Evolutionary conservation across 2,888 invertebrate species (phyloP).

Genomic region (Drosophila tanythrix): DNA sequence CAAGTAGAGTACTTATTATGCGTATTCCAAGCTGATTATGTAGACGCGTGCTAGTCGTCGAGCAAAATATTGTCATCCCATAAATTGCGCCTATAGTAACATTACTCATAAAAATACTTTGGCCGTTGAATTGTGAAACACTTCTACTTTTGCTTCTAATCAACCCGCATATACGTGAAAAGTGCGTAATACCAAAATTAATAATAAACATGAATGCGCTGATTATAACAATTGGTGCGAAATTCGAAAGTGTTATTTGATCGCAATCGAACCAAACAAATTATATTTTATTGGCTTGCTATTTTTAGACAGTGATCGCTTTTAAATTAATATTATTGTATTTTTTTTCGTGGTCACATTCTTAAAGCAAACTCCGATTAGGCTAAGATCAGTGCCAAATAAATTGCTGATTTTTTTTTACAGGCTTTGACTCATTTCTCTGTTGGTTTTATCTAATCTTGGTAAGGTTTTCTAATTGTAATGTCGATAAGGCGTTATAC

Average conservation of each 20-base stretch:
- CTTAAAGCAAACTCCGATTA: background rate
- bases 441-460: background rate
- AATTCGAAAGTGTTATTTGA: background rate
- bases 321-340: background rate
- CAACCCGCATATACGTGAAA: background rate
- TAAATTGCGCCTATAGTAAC: conserved; percentile 40
- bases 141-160: background rate
- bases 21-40: background rate
- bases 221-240: background rate
- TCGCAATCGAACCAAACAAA: background rate
- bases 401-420: background rate
- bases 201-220: background rate
- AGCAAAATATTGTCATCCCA: conserved; percentile 33
- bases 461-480: background rate
- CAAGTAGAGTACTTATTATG: background rate
- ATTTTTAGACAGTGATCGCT: background rate
- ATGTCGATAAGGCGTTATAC: background rate
- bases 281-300: background rate
- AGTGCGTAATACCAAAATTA: conserved; percentile 1
- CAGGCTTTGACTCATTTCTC: background rate
- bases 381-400: background rate
- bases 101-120: conserved; percentile 45
- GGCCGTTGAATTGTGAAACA: background rate
- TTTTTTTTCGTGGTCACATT: background rate
- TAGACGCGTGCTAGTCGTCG: conserved; percentile 8